Percentiles rank a stretch among this genome's conserved stretches.
Conservation (phyloP, 2,113 vertebrate genomes). For the Malaclemys terrapin region DNA sequence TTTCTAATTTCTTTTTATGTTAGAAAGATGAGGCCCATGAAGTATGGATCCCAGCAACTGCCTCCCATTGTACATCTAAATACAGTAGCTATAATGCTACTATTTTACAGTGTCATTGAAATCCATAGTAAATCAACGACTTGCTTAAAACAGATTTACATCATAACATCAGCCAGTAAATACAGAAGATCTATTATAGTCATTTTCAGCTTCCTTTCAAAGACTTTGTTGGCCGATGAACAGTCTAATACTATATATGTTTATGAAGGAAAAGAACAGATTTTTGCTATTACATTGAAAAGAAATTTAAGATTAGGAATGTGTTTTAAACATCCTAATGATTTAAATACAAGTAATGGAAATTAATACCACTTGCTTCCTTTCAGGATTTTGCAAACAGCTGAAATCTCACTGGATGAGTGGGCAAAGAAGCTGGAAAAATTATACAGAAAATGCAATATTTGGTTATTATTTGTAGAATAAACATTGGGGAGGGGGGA, state of each 20-base stretch:
- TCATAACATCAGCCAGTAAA: not conserved
- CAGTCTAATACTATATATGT: not conserved
- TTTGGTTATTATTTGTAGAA: not conserved
- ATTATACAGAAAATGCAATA: not conserved
- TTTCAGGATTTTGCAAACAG: not conserved
- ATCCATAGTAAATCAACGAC: not conserved
- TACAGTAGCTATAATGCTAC: not conserved
- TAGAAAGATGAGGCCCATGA: not conserved
- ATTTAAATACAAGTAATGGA: not conserved
- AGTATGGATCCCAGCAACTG: not conserved
- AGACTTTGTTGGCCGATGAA: not conserved
- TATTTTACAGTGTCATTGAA: not conserved
- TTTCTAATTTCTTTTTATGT: not conserved
- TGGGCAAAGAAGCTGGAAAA: not conserved
- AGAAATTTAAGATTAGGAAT: not conserved
- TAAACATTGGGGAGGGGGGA: not conserved
- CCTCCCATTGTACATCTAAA: not conserved
- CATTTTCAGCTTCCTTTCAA: not conserved
- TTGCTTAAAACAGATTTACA: not conserved
- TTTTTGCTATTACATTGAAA: not conserved
- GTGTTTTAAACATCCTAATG: constrained; percentile 6
- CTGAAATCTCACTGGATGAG: not conserved
- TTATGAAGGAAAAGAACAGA: not conserved
- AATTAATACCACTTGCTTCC: not conserved
- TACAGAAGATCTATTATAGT: not conserved